Base-by-base conservation (phyloP, 2,113 vertebrate species). In the Cervus canadensis region DNA sequence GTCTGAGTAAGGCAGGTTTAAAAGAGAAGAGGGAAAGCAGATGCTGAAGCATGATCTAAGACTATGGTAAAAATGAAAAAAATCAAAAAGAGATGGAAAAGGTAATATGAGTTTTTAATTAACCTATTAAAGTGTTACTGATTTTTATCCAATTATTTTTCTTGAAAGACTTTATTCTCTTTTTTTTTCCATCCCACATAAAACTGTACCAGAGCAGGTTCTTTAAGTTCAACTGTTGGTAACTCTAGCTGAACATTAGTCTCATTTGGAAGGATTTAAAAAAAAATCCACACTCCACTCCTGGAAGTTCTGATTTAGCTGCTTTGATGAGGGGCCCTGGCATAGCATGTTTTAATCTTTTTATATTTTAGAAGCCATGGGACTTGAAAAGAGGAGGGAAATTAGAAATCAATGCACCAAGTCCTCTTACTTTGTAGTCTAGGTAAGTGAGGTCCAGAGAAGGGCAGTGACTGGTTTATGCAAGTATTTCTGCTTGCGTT, bases 11-110 rank as follows among this genome's bases (percentile, higher is more conserved):
- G 92, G 57, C 56, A 94, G 15, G 48, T 91, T 97, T 95, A 92
- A 90, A 82, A 84, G 48, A 98, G 45, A 95, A 91, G 78, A 92
- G 30, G 50, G 57, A 95, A 94, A 92, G 94, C 43, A 85, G 59
- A 96, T 94, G 59, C 30, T 52, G 64, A 97, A 90, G 59, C n/a
- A 76, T 7, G 17, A 91, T 85, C 21, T 40, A 96, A 87, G 56
- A 93, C 96, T 62, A 95, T 25, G 48, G 6, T 94, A 81, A 96
- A 96, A 96, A 74, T 64, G n/a, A 74, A 95, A 93, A 71, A 86
- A 62, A 56, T 23, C 0, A 89, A 78, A 90, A 50, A 67, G 26
- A 76, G 9, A 67, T 45, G 50, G 45, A 40, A 88, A 89, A 52
- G 23, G 13, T 74, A 87, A 71, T 76, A 91, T n/a, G 62, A 86